Conservation (phyloP, 2,113 vertebrate genomes). For the Cavia porcellus region DNA sequence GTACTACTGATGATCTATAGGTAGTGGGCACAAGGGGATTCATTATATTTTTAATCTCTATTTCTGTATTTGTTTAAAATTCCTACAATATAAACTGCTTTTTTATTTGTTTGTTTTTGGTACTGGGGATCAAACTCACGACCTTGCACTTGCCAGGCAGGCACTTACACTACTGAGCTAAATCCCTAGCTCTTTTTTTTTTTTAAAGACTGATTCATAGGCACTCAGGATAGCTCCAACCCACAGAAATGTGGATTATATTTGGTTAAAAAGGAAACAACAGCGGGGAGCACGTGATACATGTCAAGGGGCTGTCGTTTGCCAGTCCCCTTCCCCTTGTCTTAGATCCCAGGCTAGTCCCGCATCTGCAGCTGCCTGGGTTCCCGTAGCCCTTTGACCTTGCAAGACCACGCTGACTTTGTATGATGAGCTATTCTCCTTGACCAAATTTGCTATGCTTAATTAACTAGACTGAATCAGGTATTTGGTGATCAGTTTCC, state of each 20-base stretch:
- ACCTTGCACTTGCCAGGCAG: too few relatives aligned
- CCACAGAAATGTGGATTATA: not conserved
- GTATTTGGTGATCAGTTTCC: not conserved
- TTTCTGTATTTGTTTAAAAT: conserved; percentile 46
- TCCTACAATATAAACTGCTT: not conserved
- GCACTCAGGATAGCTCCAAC: not conserved
- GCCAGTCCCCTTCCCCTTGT: not conserved
- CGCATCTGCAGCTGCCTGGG: not conserved
- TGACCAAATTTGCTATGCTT: not conserved
- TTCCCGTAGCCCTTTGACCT: not conserved
- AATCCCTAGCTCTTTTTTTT: too few relatives aligned
- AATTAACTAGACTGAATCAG: not conserved
- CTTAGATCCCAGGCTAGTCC: not conserved
- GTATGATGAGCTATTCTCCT: not conserved
- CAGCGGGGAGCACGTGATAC: not conserved
- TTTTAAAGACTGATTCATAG: not conserved
- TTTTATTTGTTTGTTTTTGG: not conserved
- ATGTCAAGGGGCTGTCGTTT: not conserved
- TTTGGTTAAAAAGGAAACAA: not conserved
- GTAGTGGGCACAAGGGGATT: not conserved
- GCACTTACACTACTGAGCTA: too few relatives aligned
- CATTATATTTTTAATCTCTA: not conserved
- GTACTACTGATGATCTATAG: not conserved
- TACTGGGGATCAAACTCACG: too few relatives aligned
- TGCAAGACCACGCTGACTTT: not conserved